A percentile compares a stretch with the other conserved stretches of the same genome.
Evolutionary conservation across 1,140 invertebrate species (phyloP).

Genomic region (Mamestra configurata): DNA sequence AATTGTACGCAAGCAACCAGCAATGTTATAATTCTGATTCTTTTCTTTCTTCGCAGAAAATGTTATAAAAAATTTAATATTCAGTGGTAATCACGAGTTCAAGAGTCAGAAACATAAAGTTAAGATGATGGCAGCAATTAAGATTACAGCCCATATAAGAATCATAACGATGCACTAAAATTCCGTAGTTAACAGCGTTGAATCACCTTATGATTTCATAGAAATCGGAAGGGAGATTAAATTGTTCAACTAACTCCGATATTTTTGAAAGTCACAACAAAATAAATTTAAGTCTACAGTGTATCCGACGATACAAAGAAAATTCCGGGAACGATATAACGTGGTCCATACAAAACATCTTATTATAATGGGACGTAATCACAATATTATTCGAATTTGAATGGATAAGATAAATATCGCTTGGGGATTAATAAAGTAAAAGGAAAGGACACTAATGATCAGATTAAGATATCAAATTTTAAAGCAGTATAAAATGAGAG

Average conservation of each 20-base stretch:
- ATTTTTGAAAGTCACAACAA: slow-evolving; percentile 31
- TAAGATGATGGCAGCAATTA: slow-evolving; percentile 4
- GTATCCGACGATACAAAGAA: slow-evolving; percentile 9
- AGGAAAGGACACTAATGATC: slow-evolving; percentile 34
- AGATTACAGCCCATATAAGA: slow-evolving; percentile 29
- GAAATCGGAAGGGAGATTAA: slow-evolving; percentile 23
- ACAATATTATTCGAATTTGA: slow-evolving; percentile 29
- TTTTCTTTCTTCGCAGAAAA: neutral
- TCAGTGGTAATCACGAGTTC: slow-evolving; percentile 1
- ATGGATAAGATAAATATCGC: slow-evolving; percentile 23
- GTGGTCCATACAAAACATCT: slow-evolving; percentile 16
- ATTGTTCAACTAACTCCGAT: neutral
- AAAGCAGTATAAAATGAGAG: slow-evolving; percentile 26
- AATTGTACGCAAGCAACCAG: neutral
- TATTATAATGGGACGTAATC: slow-evolving; percentile 26
- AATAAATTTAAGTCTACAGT: slow-evolving; percentile 13
- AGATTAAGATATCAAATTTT: slow-evolving; percentile 43
- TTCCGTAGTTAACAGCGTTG: slow-evolving; percentile 19
- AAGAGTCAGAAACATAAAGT: slow-evolving; percentile 8
- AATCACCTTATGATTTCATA: slow-evolving; percentile 11
- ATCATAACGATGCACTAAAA: slow-evolving; percentile 25
- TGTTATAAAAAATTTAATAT: neutral
- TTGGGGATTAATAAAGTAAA: slow-evolving; percentile 10
- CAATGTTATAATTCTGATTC: too few relatives aligned
- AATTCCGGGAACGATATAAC: slow-evolving; percentile 32